Evolutionary conservation across 1,140 invertebrate species (phyloP), one percentile per base, ranked within the genome.

Genomic region (Hormaphis cornu): DNA sequence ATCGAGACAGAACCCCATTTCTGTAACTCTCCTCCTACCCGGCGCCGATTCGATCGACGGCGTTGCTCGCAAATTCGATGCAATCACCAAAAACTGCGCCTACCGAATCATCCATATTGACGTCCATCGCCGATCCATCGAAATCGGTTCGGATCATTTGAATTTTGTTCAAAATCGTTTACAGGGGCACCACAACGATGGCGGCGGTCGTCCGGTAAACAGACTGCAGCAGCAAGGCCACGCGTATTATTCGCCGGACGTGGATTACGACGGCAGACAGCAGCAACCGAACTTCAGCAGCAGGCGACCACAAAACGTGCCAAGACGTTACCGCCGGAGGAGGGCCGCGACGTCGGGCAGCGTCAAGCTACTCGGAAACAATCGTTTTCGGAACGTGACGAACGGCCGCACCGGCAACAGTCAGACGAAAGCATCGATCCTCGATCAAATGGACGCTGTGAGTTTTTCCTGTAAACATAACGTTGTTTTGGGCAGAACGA

Each of bases 381-480:
- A 71, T 58, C 69, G 54, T 56, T 69, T 48, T 26, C 26, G 52
- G 46, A 54, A 50, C 33, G 20, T 50, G n/a, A 69, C 37, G 0
- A 58, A 71, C 44, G n/a, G n/a, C n/a, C n/a, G n/a, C n/a, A 37
- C 14, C 40, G 69, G 44, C 22, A 35, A 18, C 22, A 48, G 22
- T 26, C 30, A 42, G 22, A 1, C 16, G 22, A 69, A 40, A 69
- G 48, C 35, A 35, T 59, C 50, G 8, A 59, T 37, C 9, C 56
- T 70, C 26, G 37, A 61, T 35, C 30, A 72, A 52, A 59, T 72
- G 24, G 42, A 72, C 9, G 50, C 71, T 22, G 69, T 72, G 54
- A 63, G 69, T 54, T 16, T 22, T 20, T 54, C n/a, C n/a, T n/a
- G n/a, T n/a, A n/a, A n/a, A n/a, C n/a, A n/a, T n/a, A n/a, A n/a